Conservation (phyloP, 2,113 vertebrate species). For the Platanista minor region DNA sequence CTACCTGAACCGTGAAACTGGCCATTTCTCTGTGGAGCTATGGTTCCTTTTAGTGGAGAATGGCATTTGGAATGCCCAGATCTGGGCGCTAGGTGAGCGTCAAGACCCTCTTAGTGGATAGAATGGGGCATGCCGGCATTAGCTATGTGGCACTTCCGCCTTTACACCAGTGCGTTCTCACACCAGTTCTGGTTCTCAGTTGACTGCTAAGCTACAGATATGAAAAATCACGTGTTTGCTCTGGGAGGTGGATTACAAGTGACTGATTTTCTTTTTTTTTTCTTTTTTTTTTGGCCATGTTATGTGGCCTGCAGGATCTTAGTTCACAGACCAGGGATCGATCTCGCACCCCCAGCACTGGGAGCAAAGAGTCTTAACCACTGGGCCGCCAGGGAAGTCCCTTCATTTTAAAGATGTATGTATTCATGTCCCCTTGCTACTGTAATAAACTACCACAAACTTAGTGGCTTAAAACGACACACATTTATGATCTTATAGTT, state of each 20-base stretch:
- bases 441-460: not conserved
- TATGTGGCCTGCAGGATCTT: not conserved
- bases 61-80: not conserved
- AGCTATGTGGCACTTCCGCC: not conserved
- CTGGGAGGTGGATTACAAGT: not conserved
- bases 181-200: too few species aligned
- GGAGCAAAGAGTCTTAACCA: not conserved
- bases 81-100: not conserved
- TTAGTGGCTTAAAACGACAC: not conserved
- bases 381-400: not conserved
- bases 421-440: not conserved
- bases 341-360: not conserved
- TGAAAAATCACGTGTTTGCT: not conserved
- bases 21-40: not conserved
- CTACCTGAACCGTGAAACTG: not conserved
- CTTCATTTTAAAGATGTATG: not conserved
- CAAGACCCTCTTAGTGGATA: not conserved
- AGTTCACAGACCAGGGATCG: not conserved
- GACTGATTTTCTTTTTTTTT: not conserved
- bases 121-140: not conserved
- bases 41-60: too few species aligned
- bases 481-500: not conserved
- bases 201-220: not conserved
- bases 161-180: not conserved
- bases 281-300: not conserved